Conservation (phyloP, 2,797 vertebrate genomes). For the Pseudomugil gertrudae region DNA sequence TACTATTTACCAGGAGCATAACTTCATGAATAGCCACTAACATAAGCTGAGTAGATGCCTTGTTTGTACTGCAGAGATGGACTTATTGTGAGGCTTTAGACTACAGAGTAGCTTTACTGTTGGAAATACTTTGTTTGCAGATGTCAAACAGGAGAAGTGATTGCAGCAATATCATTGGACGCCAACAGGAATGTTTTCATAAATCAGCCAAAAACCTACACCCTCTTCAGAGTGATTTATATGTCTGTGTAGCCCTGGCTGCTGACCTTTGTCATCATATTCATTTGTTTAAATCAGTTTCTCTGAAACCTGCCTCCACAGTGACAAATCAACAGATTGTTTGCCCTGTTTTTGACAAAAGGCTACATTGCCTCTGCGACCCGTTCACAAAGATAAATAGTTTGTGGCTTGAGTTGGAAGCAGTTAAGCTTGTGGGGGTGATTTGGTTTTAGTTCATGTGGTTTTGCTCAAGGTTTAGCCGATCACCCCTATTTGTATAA, state of each 20-base stretch:
- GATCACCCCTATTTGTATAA: constrained; percentile 50
- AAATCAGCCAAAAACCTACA: constrained; percentile 58
- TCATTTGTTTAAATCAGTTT: constrained; percentile 47
- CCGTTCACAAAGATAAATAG: constrained; percentile 63
- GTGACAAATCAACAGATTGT: constrained; percentile 30
- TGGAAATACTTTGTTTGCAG: constrained; percentile 59
- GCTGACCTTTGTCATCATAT: constrained; percentile 40
- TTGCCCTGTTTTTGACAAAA: constrained; percentile 34
- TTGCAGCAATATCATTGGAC: constrained; percentile 67
- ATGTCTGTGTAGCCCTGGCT: constrained; percentile 52
- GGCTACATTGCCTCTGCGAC: constrained; percentile 42
- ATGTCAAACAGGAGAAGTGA: constrained; percentile 69
- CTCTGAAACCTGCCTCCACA: constrained; percentile 47
- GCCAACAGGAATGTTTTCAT: constrained; percentile 63
- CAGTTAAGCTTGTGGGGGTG: constrained; percentile 34
- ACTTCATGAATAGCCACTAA: constrained; percentile 3
- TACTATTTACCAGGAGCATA: neutral
- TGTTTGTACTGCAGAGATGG: constrained; percentile 17
- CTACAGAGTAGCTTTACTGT: constrained; percentile 34
- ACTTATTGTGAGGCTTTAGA: constrained; percentile 27
- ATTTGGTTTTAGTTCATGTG: constrained; percentile 57
- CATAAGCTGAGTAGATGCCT: constrained; percentile 22
- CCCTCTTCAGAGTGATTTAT: constrained; percentile 48
- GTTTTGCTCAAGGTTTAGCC: constrained; percentile 64
- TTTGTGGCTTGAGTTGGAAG: constrained; percentile 71